Evolutionary conservation across 2,888 invertebrate species (phyloP), one percentile per base, ranked within the genome.

Genomic region (Tyria jacobaeae): DNA sequence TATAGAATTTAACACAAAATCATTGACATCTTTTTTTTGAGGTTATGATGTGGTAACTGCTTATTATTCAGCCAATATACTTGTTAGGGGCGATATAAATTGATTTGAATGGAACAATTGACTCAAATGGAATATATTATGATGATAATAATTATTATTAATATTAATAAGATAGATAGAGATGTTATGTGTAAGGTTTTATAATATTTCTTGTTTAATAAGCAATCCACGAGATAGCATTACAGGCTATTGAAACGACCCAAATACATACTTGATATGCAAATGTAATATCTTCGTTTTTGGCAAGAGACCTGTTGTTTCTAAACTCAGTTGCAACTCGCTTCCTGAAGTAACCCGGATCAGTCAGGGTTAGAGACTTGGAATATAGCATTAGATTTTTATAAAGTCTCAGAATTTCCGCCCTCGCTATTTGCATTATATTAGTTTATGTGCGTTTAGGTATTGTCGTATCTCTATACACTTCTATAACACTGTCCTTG

Each of bases 371-470:
- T 61, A 99, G 89, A 60, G 95, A 94, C 83, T 96, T 95, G 0
- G 98, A 97, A 93, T 98, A 98, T 39, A 96, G 92, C 64, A 98
- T 89, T 63, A 98, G 91, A 84, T 96, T 95, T 88, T 96, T 97
- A 84, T 98, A 99, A 41, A 99, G 94, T 73, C 91, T 94, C 55
- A 98, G 88, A 68, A 97, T 93, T 83, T 97, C 90, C 9, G 66
- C 59, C 78, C 83, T 94, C 1, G 88, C 80, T 39, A 86, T 75
- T 62, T 62, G 70, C 84, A 84, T 83, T n/a, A 35, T 54, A 44
- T 10, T 21, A 44, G n/a, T 48, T 56, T 35, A 31, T 4, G 1
- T 15, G 17, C 2, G n/a, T 0, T 27, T 2, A 3, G 2, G 27
- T 39, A 21, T 24, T 21, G 2, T 12, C 14, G 34, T 5, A 15